Percentiles rank a stretch among this genome's conserved stretches.
Conservation (phyloP, 2,113 vertebrate species). For the Astatoreochromis straeleni region DNA sequence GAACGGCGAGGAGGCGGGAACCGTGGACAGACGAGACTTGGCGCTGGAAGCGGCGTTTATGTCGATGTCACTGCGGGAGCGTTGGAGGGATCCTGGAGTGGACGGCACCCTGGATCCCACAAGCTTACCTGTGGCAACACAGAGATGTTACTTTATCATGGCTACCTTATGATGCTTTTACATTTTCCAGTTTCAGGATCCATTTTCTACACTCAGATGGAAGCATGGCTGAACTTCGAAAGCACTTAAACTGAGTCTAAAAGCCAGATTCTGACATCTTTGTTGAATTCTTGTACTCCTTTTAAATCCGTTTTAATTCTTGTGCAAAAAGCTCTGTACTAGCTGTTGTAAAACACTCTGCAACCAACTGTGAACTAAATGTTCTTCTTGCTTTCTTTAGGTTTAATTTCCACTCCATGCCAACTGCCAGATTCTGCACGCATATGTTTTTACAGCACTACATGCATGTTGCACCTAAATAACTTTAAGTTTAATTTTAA, state of each 20-base stretch:
- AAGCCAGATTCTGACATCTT: neutral
- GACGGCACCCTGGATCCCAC: slow-evolving; percentile 79
- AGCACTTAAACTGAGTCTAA: neutral
- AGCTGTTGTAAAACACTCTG: neutral
- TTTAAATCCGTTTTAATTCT: neutral
- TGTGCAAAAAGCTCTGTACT: neutral
- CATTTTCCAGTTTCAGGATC: neutral
- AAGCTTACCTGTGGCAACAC: slow-evolving; percentile 77
- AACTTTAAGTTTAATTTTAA: neutral
- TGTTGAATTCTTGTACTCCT: neutral
- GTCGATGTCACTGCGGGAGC: slow-evolving; percentile 94
- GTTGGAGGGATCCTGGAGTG: slow-evolving; percentile 87
- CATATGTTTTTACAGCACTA: neutral
- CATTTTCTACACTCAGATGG: neutral
- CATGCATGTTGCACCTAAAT: neutral
- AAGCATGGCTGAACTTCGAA: neutral
- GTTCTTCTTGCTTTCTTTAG: neutral
- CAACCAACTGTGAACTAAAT: neutral
- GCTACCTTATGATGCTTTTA: neutral
- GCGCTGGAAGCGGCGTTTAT: slow-evolving; percentile 94
- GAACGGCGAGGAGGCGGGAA: slow-evolving; percentile 81
- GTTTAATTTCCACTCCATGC: neutral
- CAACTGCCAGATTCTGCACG: neutral
- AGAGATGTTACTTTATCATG: neutral
- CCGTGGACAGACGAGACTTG: slow-evolving; percentile 87